phyloP scores from a whole-genome alignment of 2,888 invertebrate genomes.

The Ichneumoninae sp. region DNA sequence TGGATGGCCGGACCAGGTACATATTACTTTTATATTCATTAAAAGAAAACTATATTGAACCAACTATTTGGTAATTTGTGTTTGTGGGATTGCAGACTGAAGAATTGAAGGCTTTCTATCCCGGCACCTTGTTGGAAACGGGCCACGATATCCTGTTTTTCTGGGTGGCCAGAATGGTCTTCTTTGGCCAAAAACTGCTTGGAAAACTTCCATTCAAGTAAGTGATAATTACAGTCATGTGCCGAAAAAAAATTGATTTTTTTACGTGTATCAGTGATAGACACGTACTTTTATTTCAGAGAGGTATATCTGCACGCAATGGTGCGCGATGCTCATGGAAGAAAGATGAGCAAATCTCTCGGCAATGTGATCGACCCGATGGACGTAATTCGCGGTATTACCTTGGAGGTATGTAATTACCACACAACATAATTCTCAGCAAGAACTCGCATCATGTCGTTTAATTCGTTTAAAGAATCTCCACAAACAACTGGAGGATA shows the following conservation, averaged over 20 bases:
- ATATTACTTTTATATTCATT: slow-evolving; percentile 70
- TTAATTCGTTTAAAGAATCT: slow-evolving; percentile 84
- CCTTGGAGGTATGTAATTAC: slow-evolving; percentile 87
- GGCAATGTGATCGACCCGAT: slow-evolving; percentile 99
- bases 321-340: slow-evolving; percentile 98
- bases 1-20: slow-evolving; percentile 96
- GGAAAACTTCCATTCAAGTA: slow-evolving; percentile 95
- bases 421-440: not conserved
- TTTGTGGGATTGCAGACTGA: slow-evolving; percentile 84
- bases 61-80: slow-evolving; percentile 11
- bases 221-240: slow-evolving; percentile 69
- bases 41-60: not conserved
- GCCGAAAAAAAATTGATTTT: not conserved
- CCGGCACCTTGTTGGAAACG: slow-evolving; percentile 96
- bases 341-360: slow-evolving; percentile 99
- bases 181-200: slow-evolving; percentile 96
- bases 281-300: slow-evolving; percentile 81
- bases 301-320: slow-evolving; percentile 98
- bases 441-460: not conserved
- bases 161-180: slow-evolving; percentile 99
- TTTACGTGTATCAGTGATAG: not conserved
- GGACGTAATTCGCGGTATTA: slow-evolving; percentile 96
- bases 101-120: slow-evolving; percentile 93
- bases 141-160: slow-evolving; percentile 99
- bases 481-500: slow-evolving; percentile 89